These are phyloP conservation scores for Drosophila crucigera DNA, from an alignment of 2,888 invertebrate species.

Conservation along the genomic window DNA sequence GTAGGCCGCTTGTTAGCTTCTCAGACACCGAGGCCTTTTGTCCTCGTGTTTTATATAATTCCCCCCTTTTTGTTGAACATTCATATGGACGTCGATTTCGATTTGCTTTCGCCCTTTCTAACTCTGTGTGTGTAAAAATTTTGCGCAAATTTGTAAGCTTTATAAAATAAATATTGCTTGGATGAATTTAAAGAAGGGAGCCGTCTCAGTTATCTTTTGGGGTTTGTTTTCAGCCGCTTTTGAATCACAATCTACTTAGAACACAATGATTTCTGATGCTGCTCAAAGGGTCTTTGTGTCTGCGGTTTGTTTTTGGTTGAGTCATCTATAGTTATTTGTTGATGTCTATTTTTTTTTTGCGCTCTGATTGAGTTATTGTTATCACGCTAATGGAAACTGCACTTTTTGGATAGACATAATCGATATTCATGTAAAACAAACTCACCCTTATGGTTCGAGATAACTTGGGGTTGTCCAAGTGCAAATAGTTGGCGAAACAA, in stretches of 20 bases:
- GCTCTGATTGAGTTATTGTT: slow-evolving; percentile 65
- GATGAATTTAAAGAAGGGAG: slow-evolving; percentile 14
- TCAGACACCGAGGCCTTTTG: slow-evolving; percentile 50
- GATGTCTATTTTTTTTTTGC: slow-evolving; percentile 16
- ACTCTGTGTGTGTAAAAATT: slow-evolving; percentile 48
- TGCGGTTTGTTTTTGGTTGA: slow-evolving; percentile 32
- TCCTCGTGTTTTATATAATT: slow-evolving; percentile 51
- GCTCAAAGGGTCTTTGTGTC: slow-evolving; percentile 9
- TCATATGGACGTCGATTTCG: slow-evolving; percentile 46
- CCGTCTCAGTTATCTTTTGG: slow-evolving; percentile 35
- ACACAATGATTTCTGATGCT: slow-evolving; percentile 40
- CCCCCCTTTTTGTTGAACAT: slow-evolving; percentile 40
- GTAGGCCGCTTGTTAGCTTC: slow-evolving; percentile 63
- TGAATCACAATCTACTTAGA: slow-evolving; percentile 47
- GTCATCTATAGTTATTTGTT: slow-evolving; percentile 34
- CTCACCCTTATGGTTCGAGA: neutral
- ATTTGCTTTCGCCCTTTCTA: slow-evolving; percentile 15
- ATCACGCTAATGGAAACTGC: slow-evolving; percentile 56
- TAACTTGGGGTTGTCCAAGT: neutral
- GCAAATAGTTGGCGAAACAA: neutral
- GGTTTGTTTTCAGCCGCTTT: slow-evolving; percentile 43
- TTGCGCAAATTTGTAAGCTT: slow-evolving; percentile 76
- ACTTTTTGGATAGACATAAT: neutral
- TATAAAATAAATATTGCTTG: slow-evolving; percentile 71
- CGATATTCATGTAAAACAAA: slow-evolving; percentile 12